These are phyloP conservation scores for Polypterus bichir DNA, from an alignment of 2,113 vertebrate species.

Conservation along the genomic window DNA sequence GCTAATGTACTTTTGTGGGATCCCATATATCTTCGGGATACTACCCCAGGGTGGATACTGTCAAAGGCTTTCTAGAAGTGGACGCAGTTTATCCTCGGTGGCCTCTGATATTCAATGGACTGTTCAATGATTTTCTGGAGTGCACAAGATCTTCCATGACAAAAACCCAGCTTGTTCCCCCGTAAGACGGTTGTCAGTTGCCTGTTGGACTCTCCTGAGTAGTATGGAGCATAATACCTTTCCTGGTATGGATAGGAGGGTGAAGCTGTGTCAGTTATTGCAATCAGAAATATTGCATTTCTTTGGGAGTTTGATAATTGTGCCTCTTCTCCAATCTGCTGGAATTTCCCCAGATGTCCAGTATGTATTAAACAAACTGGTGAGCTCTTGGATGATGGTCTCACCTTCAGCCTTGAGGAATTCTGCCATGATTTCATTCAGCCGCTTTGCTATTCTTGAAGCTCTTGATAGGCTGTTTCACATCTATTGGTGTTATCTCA, in stretches of 20 bases:
- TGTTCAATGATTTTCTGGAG: too few relatives aligned
- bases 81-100: too few relatives aligned
- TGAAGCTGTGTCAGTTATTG: conserved; percentile 2
- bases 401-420: background rate
- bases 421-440: conserved; percentile 7
- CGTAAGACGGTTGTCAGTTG: too few relatives aligned
- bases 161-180: too few relatives aligned
- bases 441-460: conserved; percentile 2
- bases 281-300: background rate
- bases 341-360: background rate
- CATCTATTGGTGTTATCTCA: background rate
- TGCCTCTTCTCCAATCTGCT: background rate
- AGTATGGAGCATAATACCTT: background rate
- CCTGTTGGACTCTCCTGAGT: too few relatives aligned
- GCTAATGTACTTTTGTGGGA: too few relatives aligned
- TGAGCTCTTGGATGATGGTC: background rate
- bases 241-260: background rate
- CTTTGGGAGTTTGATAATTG: conserved; percentile 1
- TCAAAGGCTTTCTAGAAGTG: too few relatives aligned
- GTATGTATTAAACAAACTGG: background rate
- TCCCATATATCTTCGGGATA: too few relatives aligned
- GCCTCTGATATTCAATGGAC: too few relatives aligned
- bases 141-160: too few relatives aligned
- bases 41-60: too few relatives aligned
- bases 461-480: background rate